These are phyloP conservation scores for Isotomurus palustris DNA, from an alignment of 2,888 invertebrate species.

Conservation along the genomic window DNA sequence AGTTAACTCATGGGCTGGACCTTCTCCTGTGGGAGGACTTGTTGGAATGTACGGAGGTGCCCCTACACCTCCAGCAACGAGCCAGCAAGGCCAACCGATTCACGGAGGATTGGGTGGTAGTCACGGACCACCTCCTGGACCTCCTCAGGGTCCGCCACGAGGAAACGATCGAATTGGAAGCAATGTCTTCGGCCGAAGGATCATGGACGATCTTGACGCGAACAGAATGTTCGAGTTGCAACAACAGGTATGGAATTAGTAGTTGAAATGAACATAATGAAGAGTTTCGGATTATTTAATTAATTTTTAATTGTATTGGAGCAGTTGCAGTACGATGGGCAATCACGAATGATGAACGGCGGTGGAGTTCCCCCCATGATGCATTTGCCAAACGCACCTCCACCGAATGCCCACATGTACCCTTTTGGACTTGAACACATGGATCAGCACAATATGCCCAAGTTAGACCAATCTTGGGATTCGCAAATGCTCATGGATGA, in stretches of 20 bases:
- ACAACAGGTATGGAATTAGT: slow-evolving; percentile 20
- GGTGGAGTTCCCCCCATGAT: slow-evolving; percentile 35
- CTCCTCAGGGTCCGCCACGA: no score
- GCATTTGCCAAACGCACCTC: slow-evolving; percentile 37
- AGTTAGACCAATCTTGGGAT: slow-evolving; percentile 42
- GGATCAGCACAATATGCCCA: slow-evolving; percentile 29
- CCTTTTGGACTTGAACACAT: slow-evolving; percentile 37
- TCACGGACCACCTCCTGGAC: slow-evolving; percentile 5
- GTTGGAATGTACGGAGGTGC: slow-evolving; percentile 12
- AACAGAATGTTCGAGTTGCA: slow-evolving; percentile 17
- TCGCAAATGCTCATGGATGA: slow-evolving; percentile 35
- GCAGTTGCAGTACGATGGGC: slow-evolving; percentile 34
- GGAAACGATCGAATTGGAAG: no score
- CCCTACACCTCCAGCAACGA: slow-evolving; percentile 19
- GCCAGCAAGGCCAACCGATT: slow-evolving; percentile 33
- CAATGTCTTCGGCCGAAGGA: slow-evolving; percentile 13
- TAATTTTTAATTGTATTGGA: neutral
- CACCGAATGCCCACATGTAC: slow-evolving; percentile 32
- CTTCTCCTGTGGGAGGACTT: slow-evolving; percentile 1
- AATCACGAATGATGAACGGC: slow-evolving; percentile 42
- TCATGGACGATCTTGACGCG: no score
- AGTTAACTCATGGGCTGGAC: slow-evolving; percentile 6
- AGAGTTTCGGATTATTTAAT: neutral
- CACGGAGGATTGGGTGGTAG: slow-evolving; percentile 41
- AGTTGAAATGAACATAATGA: neutral